A percentile compares a stretch with the other conserved stretches of the same genome.
Evolutionary conservation across 2,888 invertebrate genomes (phyloP).

Genomic region (Bombyx huttoni): DNA sequence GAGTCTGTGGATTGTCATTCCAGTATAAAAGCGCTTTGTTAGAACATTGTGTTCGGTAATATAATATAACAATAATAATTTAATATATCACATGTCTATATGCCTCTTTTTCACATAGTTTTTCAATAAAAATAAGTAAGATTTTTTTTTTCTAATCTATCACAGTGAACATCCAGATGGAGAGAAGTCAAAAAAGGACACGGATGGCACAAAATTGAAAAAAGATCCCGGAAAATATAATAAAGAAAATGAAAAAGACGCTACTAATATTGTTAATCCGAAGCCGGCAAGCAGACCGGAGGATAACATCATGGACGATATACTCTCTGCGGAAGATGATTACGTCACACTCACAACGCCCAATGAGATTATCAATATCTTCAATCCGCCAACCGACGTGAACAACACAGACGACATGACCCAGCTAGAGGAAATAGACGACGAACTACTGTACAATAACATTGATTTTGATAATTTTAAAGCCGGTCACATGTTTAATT

Average conservation of each 20-base stretch:
- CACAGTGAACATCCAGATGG: conserved; percentile 24
- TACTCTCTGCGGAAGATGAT: conserved; percentile 57
- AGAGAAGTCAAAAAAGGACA: not conserved
- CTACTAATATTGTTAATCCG: conserved; percentile 10
- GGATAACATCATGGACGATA: conserved; percentile 59
- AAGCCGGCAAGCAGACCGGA: conserved; percentile 27
- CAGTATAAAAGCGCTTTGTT: conserved; percentile 45
- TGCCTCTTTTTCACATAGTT: not conserved
- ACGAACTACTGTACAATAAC: conserved; percentile 55
- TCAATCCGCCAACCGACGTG: conserved; percentile 25
- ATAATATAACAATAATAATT: conserved; percentile 4
- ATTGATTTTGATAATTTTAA: conserved; percentile 57
- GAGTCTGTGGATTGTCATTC: conserved; percentile 42
- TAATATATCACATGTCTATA: not conserved
- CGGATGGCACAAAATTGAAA: not conserved
- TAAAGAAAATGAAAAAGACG: conserved; percentile 21
- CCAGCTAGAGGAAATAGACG: conserved; percentile 51
- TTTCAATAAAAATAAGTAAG: not conserved
- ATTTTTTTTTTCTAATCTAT: conserved; percentile 1
- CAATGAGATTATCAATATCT: conserved; percentile 33
- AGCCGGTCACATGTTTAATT: conserved; percentile 43
- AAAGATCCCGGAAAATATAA: conserved; percentile 12
- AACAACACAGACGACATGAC: conserved; percentile 45
- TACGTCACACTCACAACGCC: conserved; percentile 46
- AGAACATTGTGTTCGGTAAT: conserved; percentile 51